Evolutionary conservation across 2,888 invertebrate species (phyloP), one percentile per base, ranked within the genome.

Genomic region (Zhengitettix transpicula): DNA sequence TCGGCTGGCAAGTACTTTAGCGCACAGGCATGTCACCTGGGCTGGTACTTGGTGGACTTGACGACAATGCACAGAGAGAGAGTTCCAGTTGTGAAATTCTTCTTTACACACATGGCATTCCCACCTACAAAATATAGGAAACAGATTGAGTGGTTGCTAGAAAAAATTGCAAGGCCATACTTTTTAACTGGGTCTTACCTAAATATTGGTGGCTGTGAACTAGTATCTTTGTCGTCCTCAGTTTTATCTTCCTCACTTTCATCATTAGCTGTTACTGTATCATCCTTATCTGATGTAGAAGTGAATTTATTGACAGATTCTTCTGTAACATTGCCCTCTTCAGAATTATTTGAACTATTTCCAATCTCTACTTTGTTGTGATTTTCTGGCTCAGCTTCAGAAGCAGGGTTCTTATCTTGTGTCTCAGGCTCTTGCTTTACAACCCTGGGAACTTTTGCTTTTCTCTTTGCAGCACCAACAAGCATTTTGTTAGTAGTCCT

Each of bases 31-130:
- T 56, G 71, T 68, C 0, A 78, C 77, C 16, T 73, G 69, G 0
- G 78, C 75, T 44, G 70, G 64, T 41, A 69, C 69, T 47, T 74
- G 70, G 60, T 79, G 78, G 15, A 60, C 59, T 44, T 65, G 66
- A 61, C 73, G 70, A 63, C 72, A 73, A 64, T 79, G 78, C 0
- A 70, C 64, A 60, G 73, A 74, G 57, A 79, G 66, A 52, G 72
- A 73, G 63, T 76, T 77, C 77, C 78, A 79, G 65, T 77, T 78
- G 11, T 72, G 69, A 68, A 70, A 76, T 60, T 72, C 68, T 61
- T 72, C 71, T 16, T 73, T 66, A 68, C 78, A 78, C 11, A 71
- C 68, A 40, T 69, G 68, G 64, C 78, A 78, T 58, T 68, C 68
- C 65, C 78, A 78, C 65, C 78, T 78, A 69, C 42, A 54, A 52